A percentile compares a stretch with the other conserved stretches of the same genome.
Conservation (phyloP, 1,140 invertebrate genomes). For the Phocides pigmalion region DNA sequence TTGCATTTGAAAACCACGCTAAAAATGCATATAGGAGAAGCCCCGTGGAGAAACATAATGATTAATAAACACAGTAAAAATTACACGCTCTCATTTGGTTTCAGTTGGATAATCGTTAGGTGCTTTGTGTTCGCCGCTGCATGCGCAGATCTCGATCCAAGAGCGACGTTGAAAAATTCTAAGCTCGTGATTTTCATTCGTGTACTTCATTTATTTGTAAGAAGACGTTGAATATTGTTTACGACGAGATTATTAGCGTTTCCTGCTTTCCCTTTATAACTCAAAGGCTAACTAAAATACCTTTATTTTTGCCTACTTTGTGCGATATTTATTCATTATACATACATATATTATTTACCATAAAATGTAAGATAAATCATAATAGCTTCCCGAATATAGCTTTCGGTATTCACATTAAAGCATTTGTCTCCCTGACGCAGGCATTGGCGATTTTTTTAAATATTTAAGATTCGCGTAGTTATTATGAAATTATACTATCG, state of each 20-base stretch:
- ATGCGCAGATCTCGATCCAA: conserved; percentile 59
- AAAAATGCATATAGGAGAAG: neutral
- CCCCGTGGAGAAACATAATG: neutral
- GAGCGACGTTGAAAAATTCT: conserved; percentile 78
- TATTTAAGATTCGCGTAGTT: conserved; percentile 57
- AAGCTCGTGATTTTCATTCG: conserved; percentile 77
- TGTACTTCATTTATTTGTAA: conserved; percentile 75
- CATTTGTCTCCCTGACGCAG: neutral
- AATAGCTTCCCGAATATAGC: no score
- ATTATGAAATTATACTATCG: conserved; percentile 78
- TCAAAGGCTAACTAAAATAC: conserved; percentile 22
- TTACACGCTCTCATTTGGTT: conserved; percentile 68
- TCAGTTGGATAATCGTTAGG: conserved; percentile 67
- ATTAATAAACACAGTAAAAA: conserved; percentile 53
- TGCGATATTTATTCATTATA: neutral
- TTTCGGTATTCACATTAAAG: no score
- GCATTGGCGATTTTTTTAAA: conserved; percentile 42
- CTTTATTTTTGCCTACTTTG: conserved; percentile 19
- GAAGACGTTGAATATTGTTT: conserved; percentile 71
- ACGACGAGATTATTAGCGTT: conserved; percentile 44
- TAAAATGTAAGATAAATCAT: no score
- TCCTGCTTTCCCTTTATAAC: conserved; percentile 47
- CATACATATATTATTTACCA: no score
- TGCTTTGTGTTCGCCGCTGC: conserved; percentile 67
- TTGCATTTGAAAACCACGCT: neutral